Conservation (phyloP, 1,140 invertebrate genomes). For the Eurosta solidaginis region DNA sequence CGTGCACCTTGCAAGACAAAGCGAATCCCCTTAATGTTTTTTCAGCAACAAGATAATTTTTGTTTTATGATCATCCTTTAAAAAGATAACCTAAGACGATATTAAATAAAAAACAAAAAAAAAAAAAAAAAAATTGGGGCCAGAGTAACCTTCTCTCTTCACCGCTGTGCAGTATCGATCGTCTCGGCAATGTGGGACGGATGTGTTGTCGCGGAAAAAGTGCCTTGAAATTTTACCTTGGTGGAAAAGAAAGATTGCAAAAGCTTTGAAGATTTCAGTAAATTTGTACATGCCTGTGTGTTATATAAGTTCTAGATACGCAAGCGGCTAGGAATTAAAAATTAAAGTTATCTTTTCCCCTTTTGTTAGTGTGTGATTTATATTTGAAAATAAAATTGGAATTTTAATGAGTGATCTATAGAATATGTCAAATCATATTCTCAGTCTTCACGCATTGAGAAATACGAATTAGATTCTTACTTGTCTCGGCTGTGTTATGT, state of each 20-base stretch:
- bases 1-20: no score
- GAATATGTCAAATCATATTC: no score
- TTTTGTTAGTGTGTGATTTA: no score
- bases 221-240: background rate
- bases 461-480: no score
- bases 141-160: background rate
- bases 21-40: background rate
- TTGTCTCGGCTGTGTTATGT: no score
- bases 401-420: no score
- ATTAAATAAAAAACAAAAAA: background rate
- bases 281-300: background rate
- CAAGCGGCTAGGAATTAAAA: no score
- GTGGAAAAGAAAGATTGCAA: background rate
- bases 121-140: background rate
- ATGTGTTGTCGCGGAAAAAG: background rate
- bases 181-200: slow-evolving; percentile 2
- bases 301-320: background rate
- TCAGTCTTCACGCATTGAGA: no score
- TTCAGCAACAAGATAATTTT: background rate
- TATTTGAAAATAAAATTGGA: no score
- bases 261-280: background rate
- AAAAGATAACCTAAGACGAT: background rate
- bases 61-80: background rate
- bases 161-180: background rate
- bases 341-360: no score